Base-by-base conservation (phyloP, 2,888 invertebrate species). In the Cerastoderma edule region DNA sequence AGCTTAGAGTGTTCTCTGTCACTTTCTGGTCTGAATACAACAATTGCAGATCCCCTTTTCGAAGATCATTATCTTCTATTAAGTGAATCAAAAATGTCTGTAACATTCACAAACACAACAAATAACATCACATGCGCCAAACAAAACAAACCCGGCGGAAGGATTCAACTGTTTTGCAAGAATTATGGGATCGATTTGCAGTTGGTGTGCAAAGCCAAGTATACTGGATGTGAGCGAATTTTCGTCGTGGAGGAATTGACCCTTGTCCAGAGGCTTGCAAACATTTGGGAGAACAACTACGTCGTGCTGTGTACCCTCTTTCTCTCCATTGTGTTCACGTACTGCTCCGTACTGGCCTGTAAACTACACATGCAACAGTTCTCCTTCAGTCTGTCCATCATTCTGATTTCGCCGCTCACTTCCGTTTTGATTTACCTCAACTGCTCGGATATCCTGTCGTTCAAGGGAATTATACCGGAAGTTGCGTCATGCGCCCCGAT, bases 301-400 rank as follows among this genome's bases (percentile, higher is more conserved):
- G 8, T 67, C 2, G 57, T 71, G 3, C 13, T 67, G 24, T 28
- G 35, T 30, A 71, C 71, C 83, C n/a, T 77, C 85, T 67, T 88
- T 81, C 67, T 77, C 85, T 32, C 86, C 83, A 54, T 84, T 13
- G 16, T 82, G 8, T 79, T 84, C 91, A 91, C 81, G 1, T 93
- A 93, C 63, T 66, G 70, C n/a, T 91, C 91, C 24, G 92, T 93
- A 73, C 93, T 94, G 80, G 93, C 94, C 2, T 94, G 94, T 85
- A 93, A 93, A 81, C 89, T 93, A 32, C 89, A 90, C 66, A 93
- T 94, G 85, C 93, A 93, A 85, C 86, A 87, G 10, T 84, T 93
- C 53, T 90, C 92, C 63, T 94, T 93, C 83, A 90, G 92, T 2
- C 78, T 93, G 33, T 93, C 93, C 0, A 82, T 93, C 1, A 85